Base-by-base conservation (phyloP, 2,888 invertebrate species). In the Scelioninae gen. 1 region DNA sequence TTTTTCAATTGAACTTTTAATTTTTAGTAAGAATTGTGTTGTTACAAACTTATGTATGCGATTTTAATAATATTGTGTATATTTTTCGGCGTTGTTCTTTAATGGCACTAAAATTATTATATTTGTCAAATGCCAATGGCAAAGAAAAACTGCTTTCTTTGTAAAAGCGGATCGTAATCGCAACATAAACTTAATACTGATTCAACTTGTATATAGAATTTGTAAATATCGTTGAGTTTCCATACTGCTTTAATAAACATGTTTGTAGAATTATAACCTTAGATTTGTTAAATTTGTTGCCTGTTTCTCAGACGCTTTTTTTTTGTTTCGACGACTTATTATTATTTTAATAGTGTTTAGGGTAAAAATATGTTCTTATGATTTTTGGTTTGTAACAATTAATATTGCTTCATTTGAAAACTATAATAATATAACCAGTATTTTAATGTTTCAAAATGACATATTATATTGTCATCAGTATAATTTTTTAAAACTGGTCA, bases 221-320 rank as follows among this genome's bases (percentile, higher is more conserved):
- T 93, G 93, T 93, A 93, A 93, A 93, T 92, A 92, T 93, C 93
- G 94, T 94, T 94, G 93, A 94, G 93, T 94, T 94, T 94, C 93
- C 92, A 93, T 93, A 93, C 93, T 93, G 94, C 94, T 94, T 94
- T 94, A 94, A 94, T 94, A 94, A 94, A 92, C 93, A 93, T 93
- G 93, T 93, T 94, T 93, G 93, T 93, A 93, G 93, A 93, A 93
- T 92, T 89, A 91, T 84, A 90, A 88, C 85, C 13, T 53, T 72
- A 40, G 29, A 32, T 47, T 79, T 75, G 15, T 68, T 60, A 6
- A 43, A 68, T 40, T 53, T n/a, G 31, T 53, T 31, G 29, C 63
- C 63, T 8, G 38, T 71, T 43, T 53, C 58, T n/a, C n/a, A n/a
- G n/a, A n/a, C n/a, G n/a, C n/a, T n/a, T n/a, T n/a, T n/a, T n/a